Conservation (phyloP, 2,797 vertebrate genomes). For the Melanotaenia boesemani region DNA sequence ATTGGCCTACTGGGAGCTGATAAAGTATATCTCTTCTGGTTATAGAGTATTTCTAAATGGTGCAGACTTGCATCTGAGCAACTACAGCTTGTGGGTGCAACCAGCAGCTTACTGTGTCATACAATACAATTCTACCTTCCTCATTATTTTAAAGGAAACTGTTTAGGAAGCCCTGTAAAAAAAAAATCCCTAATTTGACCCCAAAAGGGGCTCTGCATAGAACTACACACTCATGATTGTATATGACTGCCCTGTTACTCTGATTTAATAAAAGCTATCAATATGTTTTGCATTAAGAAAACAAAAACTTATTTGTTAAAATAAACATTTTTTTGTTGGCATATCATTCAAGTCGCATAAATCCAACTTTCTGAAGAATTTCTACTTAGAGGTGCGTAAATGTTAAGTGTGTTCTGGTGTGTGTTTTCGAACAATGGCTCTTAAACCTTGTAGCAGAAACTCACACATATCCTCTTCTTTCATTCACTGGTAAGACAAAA, state of each 20-base stretch:
- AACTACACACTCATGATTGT: neutral
- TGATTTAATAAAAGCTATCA: too few relatives aligned
- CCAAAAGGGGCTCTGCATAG: neutral
- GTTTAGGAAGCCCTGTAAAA: neutral
- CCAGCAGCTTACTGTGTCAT: slow-evolving; percentile 5
- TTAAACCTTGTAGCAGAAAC: neutral
- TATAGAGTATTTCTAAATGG: neutral
- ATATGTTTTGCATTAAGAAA: too few relatives aligned
- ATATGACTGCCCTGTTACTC: neutral
- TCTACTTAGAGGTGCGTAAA: neutral
- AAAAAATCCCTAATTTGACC: neutral
- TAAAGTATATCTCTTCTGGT: slow-evolving; percentile 13
- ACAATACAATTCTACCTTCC: neutral
- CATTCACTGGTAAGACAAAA: slow-evolving; percentile 57
- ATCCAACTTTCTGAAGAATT: neutral
- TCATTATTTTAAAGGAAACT: slow-evolving; percentile 8
- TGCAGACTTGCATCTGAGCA: slow-evolving; percentile 24
- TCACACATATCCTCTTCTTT: slow-evolving; percentile 7
- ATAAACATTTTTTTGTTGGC: too few relatives aligned
- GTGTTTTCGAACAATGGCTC: too few relatives aligned
- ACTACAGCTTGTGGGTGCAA: slow-evolving; percentile 17
- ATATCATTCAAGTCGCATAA: too few relatives aligned
- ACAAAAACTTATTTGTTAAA: too few relatives aligned
- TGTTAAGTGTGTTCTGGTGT: neutral
- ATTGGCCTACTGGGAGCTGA: neutral